phyloP scores from a whole-genome alignment of 2,797 vertebrate genomes.

The Falco berigora region DNA sequence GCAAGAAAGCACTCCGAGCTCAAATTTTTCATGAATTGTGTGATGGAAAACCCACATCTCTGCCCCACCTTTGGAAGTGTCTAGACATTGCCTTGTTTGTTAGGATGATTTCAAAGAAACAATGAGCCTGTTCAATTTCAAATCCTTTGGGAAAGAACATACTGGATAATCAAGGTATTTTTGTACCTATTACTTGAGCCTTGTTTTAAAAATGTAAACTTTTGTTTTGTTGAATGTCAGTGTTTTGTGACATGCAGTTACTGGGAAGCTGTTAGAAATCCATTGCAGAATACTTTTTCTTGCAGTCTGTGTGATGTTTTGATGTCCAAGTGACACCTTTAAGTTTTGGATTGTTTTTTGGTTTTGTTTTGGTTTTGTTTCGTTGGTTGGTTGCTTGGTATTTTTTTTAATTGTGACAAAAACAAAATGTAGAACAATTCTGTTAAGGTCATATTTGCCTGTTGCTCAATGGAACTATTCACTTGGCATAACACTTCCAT shows the following conservation, averaged over 20 bases:
- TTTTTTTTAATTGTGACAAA: neutral
- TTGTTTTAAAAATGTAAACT: neutral
- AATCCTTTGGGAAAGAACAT: neutral
- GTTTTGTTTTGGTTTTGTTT: neutral
- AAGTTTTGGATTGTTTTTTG: neutral
- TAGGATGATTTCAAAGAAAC: neutral
- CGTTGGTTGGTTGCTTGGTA: no score
- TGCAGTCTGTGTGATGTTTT: neutral
- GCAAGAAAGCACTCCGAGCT: neutral
- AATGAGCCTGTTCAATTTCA: neutral
- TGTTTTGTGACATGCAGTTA: neutral
- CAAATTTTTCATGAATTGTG: neutral
- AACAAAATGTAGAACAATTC: neutral
- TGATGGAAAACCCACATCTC: neutral
- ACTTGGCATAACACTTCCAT: neutral
- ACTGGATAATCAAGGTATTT: neutral
- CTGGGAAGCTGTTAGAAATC: neutral
- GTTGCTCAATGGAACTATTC: neutral
- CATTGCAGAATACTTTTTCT: neutral
- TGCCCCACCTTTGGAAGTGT: neutral
- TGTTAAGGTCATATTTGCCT: neutral
- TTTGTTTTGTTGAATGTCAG: neutral
- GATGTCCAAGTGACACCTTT: neutral
- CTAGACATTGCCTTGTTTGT: fast-evolving
- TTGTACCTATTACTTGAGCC: neutral